phyloP scores from a whole-genome alignment of 1,140 invertebrate genomes.

The Bicyclus anynana region DNA sequence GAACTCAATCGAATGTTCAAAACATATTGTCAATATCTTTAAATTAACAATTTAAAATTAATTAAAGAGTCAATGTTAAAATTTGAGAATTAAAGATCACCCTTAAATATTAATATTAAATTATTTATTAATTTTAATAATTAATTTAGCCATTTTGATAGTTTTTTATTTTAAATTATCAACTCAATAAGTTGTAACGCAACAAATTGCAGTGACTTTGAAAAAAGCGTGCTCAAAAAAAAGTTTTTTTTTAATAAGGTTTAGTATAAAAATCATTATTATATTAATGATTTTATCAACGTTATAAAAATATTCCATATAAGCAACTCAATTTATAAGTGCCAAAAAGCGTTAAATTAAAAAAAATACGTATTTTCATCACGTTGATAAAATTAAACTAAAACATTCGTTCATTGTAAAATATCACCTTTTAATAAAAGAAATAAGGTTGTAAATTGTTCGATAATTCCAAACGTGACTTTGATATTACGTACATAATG shows the following conservation, averaged over 20 bases:
- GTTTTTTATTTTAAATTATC: too few relatives aligned
- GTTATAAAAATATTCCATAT: neutral
- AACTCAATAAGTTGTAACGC: too few relatives aligned
- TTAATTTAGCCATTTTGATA: neutral
- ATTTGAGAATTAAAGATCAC: conserved; percentile 20
- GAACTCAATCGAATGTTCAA: conserved; percentile 52
- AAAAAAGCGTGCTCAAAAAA: neutral
- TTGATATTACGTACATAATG: conserved; percentile 64
- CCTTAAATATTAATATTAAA: neutral
- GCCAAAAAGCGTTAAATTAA: neutral
- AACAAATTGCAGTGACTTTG: neutral
- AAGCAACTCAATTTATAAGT: neutral
- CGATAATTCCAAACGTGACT: conserved; percentile 69
- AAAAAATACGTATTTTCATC: neutral
- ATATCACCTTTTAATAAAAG: conserved; percentile 46
- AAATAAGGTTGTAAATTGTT: conserved; percentile 71
- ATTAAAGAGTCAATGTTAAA: conserved; percentile 32
- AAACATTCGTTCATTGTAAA: conserved; percentile 47
- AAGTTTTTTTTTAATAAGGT: neutral
- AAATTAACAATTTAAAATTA: conserved; percentile 34
- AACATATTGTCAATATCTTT: conserved; percentile 66
- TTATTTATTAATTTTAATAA: neutral
- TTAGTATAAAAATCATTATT: conserved; percentile 22
- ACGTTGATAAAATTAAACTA: conserved; percentile 22
- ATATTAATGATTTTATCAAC: conserved; percentile 20